These are phyloP conservation scores for Scomberomorus guttatus DNA, from an alignment of 2,797 vertebrate species.

Conservation along the genomic window DNA sequence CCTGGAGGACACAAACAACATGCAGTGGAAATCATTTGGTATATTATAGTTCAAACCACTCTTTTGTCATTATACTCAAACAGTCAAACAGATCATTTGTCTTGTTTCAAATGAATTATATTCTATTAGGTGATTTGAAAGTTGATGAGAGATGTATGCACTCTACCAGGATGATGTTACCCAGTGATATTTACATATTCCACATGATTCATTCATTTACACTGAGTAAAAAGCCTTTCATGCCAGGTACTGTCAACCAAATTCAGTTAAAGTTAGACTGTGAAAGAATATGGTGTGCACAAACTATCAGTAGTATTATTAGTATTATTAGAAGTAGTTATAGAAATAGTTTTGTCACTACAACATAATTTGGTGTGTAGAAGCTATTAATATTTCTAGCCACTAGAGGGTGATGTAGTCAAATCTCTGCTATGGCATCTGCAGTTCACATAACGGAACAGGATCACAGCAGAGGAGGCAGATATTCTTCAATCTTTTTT, in stretches of 20 bases:
- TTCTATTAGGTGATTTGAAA: neutral
- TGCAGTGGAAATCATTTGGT: neutral
- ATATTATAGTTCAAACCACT: neutral
- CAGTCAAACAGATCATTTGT: neutral
- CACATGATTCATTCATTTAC: neutral
- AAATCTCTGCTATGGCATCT: neutral
- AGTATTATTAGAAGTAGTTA: neutral
- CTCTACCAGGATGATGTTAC: neutral
- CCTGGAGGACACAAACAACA: slow-evolving; percentile 75
- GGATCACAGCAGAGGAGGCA: neutral
- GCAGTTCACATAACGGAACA: neutral
- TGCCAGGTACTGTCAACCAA: neutral
- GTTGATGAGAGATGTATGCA: neutral
- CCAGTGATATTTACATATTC: neutral
- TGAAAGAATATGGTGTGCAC: neutral
- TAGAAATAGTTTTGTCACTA: neutral
- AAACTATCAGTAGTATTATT: neutral
- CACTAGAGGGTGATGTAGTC: slow-evolving; percentile 60
- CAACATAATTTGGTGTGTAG: neutral
- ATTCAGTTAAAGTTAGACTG: neutral
- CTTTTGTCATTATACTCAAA: neutral
- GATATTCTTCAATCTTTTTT: neutral
- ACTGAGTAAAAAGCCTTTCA: neutral
- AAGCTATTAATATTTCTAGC: neutral
- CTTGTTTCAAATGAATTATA: neutral